Evolutionary conservation across 1,140 invertebrate species (phyloP), one percentile per base, ranked within the genome.

Genomic region (Solenopsis invicta): DNA sequence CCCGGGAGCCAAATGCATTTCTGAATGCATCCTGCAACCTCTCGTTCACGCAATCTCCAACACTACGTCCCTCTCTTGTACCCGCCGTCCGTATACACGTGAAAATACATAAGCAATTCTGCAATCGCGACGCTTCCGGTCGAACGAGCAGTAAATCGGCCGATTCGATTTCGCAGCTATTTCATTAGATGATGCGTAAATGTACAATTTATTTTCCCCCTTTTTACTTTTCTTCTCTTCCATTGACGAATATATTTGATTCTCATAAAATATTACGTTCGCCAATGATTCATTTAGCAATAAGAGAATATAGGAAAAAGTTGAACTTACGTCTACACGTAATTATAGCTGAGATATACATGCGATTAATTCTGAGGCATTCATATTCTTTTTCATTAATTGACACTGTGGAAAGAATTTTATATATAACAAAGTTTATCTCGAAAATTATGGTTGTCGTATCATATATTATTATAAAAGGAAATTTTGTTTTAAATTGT

Each of bases 51-150:
- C 80, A 84, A 75, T 84, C 54, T 74, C 80, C 69, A 50, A 62
- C 41, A 37, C 64, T 29, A 48, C 18, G 59, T 82, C 52, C 54
- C 52, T 37, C 18, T 24, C 48, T 54, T 21, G 12, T 67, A 12
- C 41, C 13, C 18, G 18, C 13, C 18, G 13, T 41, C n/a, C 45
- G 9, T 54, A 21, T 61, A 48, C 9, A 84, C 69, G 9, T 84
- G 54, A 9, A 84, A 82, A 74, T 74, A 82, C 54, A 84, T 75
- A 84, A 84, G 69, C 80, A 75, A 84, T 84, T 84, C 69, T 84
- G 29, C 80, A 37, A 74, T 84, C 54, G 67, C 67, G 41, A 84
- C 80, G 45, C 59, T 84, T 84, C 69, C 41, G 54, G 41, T 75
- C 69, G 80, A 74, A 48, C n/a, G 54, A 75, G 18, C 45, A n/a